phyloP scores from a whole-genome alignment of 2,888 invertebrate genomes.

The Himalopsyche anomala region DNA sequence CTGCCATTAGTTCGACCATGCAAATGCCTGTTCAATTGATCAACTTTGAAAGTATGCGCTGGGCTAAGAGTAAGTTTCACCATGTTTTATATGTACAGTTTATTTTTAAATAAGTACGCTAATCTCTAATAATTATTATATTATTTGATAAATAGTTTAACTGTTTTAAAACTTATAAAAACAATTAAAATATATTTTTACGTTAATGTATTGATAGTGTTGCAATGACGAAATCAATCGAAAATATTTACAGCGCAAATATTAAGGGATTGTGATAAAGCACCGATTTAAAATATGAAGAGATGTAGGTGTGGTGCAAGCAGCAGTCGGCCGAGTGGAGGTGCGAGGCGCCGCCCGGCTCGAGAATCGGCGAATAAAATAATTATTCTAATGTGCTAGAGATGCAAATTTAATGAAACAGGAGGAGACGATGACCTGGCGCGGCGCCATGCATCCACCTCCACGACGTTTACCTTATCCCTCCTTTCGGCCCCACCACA shows the following conservation, averaged over 20 bases:
- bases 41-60: too few relatives aligned
- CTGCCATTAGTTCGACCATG: too few relatives aligned
- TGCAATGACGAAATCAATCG: background rate
- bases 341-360: slow-evolving; percentile 26
- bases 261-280: background rate
- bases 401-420: slow-evolving; percentile 28
- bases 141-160: too few relatives aligned
- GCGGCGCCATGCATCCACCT: slow-evolving; percentile 7
- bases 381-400: slow-evolving; percentile 22
- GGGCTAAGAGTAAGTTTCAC: too few relatives aligned
- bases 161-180: too few relatives aligned
- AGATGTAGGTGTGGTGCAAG: background rate
- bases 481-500: background rate
- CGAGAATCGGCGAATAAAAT: slow-evolving; percentile 15
- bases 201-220: too few relatives aligned
- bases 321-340: background rate
- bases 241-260: background rate
- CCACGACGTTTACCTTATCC: background rate
- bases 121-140: too few relatives aligned
- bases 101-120: too few relatives aligned
- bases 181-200: too few relatives aligned
- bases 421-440: slow-evolving; percentile 30
- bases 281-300: background rate
- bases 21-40: too few relatives aligned
- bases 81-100: too few relatives aligned